Base-by-base conservation (phyloP, 2,888 invertebrate species). In the Eubasilissa splendida region DNA sequence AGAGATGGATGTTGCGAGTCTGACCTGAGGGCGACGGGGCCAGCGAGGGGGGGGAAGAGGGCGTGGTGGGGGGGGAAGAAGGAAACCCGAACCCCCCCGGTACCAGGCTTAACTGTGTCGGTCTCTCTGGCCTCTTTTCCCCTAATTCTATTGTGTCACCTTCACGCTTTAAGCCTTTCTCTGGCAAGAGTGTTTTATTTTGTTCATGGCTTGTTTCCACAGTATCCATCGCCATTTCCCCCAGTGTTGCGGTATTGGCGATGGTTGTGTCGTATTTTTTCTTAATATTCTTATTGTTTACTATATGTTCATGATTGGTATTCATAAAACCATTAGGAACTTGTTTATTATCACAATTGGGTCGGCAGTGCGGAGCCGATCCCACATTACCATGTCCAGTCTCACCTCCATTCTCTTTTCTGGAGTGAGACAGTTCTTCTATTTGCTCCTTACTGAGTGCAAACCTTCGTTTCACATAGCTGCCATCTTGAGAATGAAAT, bases 401-500 rank as follows among this genome's bases (percentile, higher is more conserved):
- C 65, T 33, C 59, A 31, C 33, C 76, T 53, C 75, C 79, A 63
- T 80, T 82, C 60, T 80, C 79, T 65, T 83, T 82, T 33, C 53
- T 65, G 31, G 80, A 56, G 63, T 78, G 70, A n/a, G 74, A 77
- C 89, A 91, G 89, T 86, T 90, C 91, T 88, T 91, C 91, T 89
- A 91, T 89, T 87, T 91, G 90, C 87, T 91, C 91, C 87, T 90
- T 89, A 89, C 90, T 90, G 88, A 91, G 90, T 87, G 90, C 91
- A 89, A 90, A 90, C 86, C 91, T 90, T 88, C 90, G 87, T 89
- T 90, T 90, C 90, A 90, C 89, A 90, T 90, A 90, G 89, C 90
- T 90, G 90, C 90, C 91, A 90, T 90, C 91, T 91, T 90, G 87
- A 88, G 56, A 79, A 82, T 82, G 74, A 81, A 83, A 76, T 79